These are phyloP conservation scores for Cairina moschata DNA, from an alignment of 2,113 vertebrate genomes.

Conservation along the genomic window DNA sequence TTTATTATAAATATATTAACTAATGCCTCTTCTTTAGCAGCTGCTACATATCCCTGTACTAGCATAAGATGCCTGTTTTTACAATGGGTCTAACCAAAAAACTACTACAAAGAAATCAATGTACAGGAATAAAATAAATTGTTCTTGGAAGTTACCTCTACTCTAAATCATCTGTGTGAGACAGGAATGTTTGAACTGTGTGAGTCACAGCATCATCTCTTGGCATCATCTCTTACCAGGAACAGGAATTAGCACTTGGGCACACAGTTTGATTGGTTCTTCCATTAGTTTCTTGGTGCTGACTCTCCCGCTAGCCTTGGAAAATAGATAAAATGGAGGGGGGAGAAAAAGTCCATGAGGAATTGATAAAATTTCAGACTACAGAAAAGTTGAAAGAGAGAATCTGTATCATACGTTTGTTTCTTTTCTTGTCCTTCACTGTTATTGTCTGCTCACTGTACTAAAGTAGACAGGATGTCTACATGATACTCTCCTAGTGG, in stretches of 20 bases:
- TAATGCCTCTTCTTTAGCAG: background rate
- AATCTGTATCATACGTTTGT: background rate
- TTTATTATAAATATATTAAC: background rate
- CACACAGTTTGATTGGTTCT: background rate
- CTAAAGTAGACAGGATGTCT: fast-evolving
- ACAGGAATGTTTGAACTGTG: background rate
- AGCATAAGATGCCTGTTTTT: background rate
- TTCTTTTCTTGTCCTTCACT: background rate
- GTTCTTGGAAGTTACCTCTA: background rate
- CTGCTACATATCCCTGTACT: background rate
- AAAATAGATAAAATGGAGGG: background rate
- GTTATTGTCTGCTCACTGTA: background rate
- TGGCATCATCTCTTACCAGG: background rate
- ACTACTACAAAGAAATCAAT: background rate
- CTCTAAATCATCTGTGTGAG: background rate
- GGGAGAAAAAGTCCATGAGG: background rate
- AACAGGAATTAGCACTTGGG: background rate
- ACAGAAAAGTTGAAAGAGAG: background rate
- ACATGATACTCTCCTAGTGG: background rate
- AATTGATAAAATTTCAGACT: background rate
- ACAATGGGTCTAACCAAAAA: background rate
- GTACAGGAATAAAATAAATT: background rate
- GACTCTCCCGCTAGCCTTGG: background rate
- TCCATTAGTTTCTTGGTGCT: background rate
- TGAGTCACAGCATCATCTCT: background rate